These are phyloP conservation scores for Momotus momota DNA, from an alignment of 2,797 vertebrate genomes.

Conservation along the genomic window DNA sequence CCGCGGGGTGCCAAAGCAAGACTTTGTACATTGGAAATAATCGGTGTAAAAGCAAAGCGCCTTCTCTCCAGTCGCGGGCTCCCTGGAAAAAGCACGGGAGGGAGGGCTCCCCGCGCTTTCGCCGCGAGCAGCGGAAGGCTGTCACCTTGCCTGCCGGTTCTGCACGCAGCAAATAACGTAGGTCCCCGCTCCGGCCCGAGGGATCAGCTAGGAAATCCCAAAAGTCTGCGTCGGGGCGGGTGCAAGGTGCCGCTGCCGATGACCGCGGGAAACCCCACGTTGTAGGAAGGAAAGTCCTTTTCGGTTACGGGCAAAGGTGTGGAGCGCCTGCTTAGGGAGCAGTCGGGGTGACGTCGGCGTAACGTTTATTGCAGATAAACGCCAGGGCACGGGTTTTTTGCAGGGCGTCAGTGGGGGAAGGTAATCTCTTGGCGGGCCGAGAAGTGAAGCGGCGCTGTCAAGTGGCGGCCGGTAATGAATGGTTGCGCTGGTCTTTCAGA, in stretches of 20 bases:
- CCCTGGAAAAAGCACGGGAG: background rate
- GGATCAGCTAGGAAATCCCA: background rate
- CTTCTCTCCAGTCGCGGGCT: background rate
- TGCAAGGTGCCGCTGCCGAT: background rate
- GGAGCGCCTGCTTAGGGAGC: background rate
- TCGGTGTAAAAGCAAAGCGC: background rate
- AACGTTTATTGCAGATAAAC: accelerated
- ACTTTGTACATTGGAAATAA: background rate
- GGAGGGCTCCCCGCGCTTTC: background rate
- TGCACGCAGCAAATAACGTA: accelerated
- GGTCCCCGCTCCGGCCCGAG: background rate
- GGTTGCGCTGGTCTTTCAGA: constrained; percentile 78
- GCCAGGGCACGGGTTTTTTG: background rate
- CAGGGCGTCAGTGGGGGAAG: background rate
- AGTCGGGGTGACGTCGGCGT: background rate
- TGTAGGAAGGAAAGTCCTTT: background rate
- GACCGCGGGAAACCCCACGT: background rate
- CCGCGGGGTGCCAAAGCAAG: background rate
- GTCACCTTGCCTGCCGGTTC: background rate
- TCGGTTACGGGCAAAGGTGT: background rate
- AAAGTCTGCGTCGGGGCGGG: background rate
- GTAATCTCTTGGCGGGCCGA: accelerated
- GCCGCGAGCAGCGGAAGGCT: accelerated
- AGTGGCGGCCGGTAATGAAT: background rate
- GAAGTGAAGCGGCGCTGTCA: background rate